A percentile compares a stretch with the other conserved stretches of the same genome.
These are phyloP conservation scores for Neosilurus mollespiculum DNA, from an alignment of 2,797 vertebrate species.

Conservation along the genomic window DNA sequence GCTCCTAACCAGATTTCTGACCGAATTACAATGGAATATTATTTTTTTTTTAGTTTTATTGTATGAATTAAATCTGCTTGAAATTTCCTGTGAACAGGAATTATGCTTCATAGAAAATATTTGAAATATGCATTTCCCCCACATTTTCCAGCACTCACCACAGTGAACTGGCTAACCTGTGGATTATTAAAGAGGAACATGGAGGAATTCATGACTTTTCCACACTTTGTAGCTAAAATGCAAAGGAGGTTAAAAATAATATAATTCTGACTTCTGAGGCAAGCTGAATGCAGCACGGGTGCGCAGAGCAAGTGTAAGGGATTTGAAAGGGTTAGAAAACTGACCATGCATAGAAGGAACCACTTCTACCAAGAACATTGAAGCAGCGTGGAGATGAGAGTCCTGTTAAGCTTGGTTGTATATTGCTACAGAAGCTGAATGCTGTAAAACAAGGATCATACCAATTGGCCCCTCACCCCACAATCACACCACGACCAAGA, in stretches of 20 bases:
- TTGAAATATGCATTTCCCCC: too few relatives aligned
- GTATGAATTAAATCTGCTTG: too few relatives aligned
- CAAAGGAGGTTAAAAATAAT: not conserved
- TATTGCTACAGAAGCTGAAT: not conserved
- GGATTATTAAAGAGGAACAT: not conserved
- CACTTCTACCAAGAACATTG: not conserved
- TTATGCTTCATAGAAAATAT: too few relatives aligned
- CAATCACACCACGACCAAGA: constrained; percentile 14
- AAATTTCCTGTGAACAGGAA: too few relatives aligned
- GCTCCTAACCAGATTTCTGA: too few relatives aligned
- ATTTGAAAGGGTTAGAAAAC: not conserved
- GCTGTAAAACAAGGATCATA: not conserved
- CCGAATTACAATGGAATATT: too few relatives aligned
- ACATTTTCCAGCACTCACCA: not conserved
- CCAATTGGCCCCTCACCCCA: not conserved
- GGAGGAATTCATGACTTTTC: not conserved
- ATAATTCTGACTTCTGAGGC: not conserved
- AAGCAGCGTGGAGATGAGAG: not conserved
- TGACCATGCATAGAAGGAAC: not conserved
- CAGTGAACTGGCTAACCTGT: not conserved
- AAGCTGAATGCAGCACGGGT: not conserved
- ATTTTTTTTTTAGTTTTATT: too few relatives aligned
- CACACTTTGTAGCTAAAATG: not conserved
- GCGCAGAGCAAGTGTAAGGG: not conserved
- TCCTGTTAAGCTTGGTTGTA: not conserved